phyloP scores from a whole-genome alignment of 2,888 invertebrate genomes.

The Dugesia japonica region DNA sequence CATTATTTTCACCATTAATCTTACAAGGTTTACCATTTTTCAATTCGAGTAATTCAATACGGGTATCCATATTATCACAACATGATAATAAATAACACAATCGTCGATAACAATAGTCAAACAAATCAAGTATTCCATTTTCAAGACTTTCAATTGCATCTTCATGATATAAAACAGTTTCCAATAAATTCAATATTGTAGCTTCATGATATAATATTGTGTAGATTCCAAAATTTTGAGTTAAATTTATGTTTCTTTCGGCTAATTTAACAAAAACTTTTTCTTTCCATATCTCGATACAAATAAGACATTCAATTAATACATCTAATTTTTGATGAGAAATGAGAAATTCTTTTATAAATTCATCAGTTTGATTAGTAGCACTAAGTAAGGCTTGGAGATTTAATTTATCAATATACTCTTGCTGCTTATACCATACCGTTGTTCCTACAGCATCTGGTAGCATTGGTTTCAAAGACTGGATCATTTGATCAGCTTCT shows the following conservation, averaged over 20 bases:
- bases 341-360: conserved; percentile 66
- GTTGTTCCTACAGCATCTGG: conserved; percentile 58
- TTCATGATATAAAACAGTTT: conserved; percentile 65
- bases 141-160: conserved; percentile 63
- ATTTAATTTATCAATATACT: conserved; percentile 65
- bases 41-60: conserved; percentile 23
- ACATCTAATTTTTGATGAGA: conserved; percentile 59
- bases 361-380: conserved; percentile 61
- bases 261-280: conserved; percentile 57
- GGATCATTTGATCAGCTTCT: conserved; percentile 61
- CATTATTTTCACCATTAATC: neutral
- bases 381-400: conserved; percentile 74
- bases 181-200: conserved; percentile 62
- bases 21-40: neutral
- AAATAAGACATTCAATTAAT: conserved; percentile 66
- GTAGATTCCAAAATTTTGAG: conserved; percentile 36
- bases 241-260: neutral
- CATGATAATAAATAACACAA: conserved; percentile 44
- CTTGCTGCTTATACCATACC: conserved; percentile 53
- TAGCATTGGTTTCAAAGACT: conserved; percentile 57
- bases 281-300: conserved; percentile 67
- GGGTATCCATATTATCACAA: neutral
- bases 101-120: conserved; percentile 64
- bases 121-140: conserved; percentile 62
- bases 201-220: conserved; percentile 62